phyloP scores from a whole-genome alignment of 2,797 vertebrate species.

The Rhinoraja longicauda region DNA sequence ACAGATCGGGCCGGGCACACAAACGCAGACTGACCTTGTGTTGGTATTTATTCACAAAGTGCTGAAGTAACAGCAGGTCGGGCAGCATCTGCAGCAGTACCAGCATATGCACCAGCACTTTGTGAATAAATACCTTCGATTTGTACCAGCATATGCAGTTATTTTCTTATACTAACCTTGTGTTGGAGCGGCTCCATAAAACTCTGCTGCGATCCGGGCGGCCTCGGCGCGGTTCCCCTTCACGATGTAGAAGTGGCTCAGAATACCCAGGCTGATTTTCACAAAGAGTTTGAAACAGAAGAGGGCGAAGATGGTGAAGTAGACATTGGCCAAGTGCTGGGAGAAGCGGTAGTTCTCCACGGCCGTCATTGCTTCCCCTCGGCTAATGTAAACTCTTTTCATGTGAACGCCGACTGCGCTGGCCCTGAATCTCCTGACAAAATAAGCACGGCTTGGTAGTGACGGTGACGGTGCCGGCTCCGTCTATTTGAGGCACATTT shows the following conservation, averaged over 20 bases:
- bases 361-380: conserved; percentile 74
- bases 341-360: conserved; percentile 80
- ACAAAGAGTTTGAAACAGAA: conserved; percentile 97
- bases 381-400: conserved; percentile 52
- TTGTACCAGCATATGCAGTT: too few species aligned
- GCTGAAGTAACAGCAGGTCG: too few species aligned
- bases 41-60: too few species aligned
- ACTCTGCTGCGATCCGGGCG: conserved; percentile 88
- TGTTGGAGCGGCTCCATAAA: conserved; percentile 80
- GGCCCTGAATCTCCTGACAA: conserved; percentile 53
- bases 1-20: neutral
- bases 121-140: too few species aligned
- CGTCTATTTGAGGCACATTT: conserved; percentile 45
- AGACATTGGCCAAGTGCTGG: conserved; percentile 83
- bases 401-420: conserved; percentile 62
- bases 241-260: conserved; percentile 91
- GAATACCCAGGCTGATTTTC: conserved; percentile 89
- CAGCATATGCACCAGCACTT: too few species aligned
- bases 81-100: too few species aligned
- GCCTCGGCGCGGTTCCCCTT: conserved; percentile 92
- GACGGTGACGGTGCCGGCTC: conserved; percentile 61
- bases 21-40: conserved; percentile 68
- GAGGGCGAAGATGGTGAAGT: conserved; percentile 90
- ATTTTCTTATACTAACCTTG: conserved; percentile 86
- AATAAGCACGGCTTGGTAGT: conserved; percentile 65